Evolutionary conservation across 2,113 vertebrate genomes (phyloP), one percentile per base, ranked within the genome.

Genomic region (Maccullochella peelii): DNA sequence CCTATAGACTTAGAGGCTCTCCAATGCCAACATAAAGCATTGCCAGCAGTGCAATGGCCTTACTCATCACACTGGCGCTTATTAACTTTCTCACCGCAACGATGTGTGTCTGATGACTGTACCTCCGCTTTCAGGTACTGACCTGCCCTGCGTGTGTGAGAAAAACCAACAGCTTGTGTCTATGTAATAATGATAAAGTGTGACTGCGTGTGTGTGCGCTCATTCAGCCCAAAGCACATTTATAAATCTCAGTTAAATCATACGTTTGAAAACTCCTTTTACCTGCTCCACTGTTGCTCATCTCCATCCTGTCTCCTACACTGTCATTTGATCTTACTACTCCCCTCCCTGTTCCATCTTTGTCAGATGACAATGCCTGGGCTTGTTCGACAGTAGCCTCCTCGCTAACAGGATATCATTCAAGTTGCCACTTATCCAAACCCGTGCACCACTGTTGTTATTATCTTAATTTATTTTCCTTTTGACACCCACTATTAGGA

Each of bases 91-190:
- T 84, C 85, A 89, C 89, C 65, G 67, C 90, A 88, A 11, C 30
- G 66, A 58, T 86, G 65, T 40, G 58, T 67, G 30, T 61, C 25
- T 52, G 81, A 91, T 93, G 91, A 91, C 77, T 92, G 73, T 85
- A 33, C 82, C 86, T 74, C 79, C 4, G 12, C 67, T 54, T 71
- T 92, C 94, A 93, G 93, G 93, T 92, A 80, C 72, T 25, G 84
- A 85, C 94, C 87, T 92, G 94, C 91, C 84, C 74, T 23, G 78
- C 7, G 58, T 83, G 83, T 76, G 86, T 61, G 68, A 77, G 77
- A 12, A 27, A 84, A 65, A 27, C 40, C 30, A 59, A 52, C 65
- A 15, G 14, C 72, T 42, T 1, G 12, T 25, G 66, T 75, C 36
- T 76, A 20, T 58, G 40, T 55, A 62, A 12, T 30, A 49, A 76